Percentiles rank a stretch among this genome's conserved stretches.
These are phyloP conservation scores for Halcyon senegalensis DNA, from an alignment of 2,113 vertebrate genomes.

Conservation along the genomic window DNA sequence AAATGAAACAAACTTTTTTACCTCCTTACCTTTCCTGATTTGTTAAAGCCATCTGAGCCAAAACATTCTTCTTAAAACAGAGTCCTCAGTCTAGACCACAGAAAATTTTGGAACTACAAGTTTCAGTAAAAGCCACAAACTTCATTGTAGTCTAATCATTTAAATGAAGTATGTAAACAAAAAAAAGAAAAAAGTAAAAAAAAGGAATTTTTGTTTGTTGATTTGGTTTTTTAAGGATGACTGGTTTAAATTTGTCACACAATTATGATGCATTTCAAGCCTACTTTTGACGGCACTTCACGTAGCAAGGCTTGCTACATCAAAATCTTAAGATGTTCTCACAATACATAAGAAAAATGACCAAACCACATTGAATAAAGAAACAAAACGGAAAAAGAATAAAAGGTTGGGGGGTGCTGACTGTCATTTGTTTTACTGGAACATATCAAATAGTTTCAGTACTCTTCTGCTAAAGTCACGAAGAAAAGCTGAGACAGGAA, in stretches of 20 bases:
- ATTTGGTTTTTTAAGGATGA: background rate
- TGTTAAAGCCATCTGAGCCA: background rate
- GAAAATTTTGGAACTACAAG: background rate
- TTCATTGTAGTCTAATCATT: background rate
- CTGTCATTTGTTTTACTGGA: slow-evolving; percentile 44
- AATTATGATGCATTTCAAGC: background rate
- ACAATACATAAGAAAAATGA: background rate
- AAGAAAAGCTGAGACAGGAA: slow-evolving; percentile 68
- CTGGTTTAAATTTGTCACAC: background rate
- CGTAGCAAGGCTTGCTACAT: background rate
- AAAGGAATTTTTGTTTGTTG: too few species aligned
- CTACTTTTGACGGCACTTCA: background rate
- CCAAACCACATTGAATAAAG: background rate
- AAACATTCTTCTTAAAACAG: background rate
- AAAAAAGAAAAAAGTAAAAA: too few species aligned
- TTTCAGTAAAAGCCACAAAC: background rate
- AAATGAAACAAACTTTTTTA: background rate
- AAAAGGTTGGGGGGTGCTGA: background rate
- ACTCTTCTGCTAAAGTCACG: slow-evolving; percentile 19
- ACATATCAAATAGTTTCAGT: slow-evolving; percentile 20
- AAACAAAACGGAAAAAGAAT: background rate
- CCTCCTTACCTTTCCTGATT: background rate
- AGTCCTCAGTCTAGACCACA: background rate
- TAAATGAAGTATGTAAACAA: background rate
- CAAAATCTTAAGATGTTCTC: background rate